These are phyloP conservation scores for Ametastegia equiseti DNA, from an alignment of 2,888 invertebrate species.

Conservation along the genomic window DNA sequence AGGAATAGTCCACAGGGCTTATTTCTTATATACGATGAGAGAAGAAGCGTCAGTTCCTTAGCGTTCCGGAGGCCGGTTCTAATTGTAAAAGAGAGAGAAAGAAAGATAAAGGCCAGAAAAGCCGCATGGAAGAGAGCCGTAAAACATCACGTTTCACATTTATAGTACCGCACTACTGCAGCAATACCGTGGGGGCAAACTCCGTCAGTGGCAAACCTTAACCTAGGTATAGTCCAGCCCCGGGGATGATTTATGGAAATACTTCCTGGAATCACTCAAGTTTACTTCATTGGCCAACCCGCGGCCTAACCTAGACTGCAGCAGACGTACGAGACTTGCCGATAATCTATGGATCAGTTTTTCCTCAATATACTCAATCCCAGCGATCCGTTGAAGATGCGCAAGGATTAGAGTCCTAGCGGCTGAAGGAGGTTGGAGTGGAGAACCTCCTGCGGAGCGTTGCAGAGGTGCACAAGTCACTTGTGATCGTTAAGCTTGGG, in stretches of 20 bases:
- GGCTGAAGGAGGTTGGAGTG: not conserved
- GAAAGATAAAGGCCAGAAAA: constrained; percentile 40
- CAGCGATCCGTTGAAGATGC: constrained; percentile 4
- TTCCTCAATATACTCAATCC: constrained; percentile 27
- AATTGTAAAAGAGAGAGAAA: constrained; percentile 34
- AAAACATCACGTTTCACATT: constrained; percentile 46
- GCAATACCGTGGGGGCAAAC: no score
- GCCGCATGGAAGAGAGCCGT: constrained; percentile 33
- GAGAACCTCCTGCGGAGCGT: not conserved
- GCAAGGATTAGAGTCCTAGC: constrained; percentile 1
- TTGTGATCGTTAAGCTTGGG: not conserved
- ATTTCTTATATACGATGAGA: no score
- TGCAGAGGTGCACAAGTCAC: not conserved
- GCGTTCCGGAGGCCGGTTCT: constrained; percentile 22
- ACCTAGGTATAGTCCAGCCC: constrained; percentile 14
- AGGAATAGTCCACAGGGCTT: not conserved
- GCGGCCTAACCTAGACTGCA: constrained; percentile 6
- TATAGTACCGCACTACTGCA: not conserved
- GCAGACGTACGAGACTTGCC: not conserved
- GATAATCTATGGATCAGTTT: constrained; percentile 39
- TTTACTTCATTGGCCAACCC: constrained; percentile 38
- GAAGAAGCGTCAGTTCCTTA: constrained; percentile 28
- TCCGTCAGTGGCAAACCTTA: constrained; percentile 32
- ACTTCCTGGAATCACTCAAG: constrained; percentile 44
- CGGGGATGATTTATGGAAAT: constrained; percentile 41